Evolutionary conservation across 30 jellyfish, hydroid and myxozoan genomes (phyloP).

Genomic region (Pseudorhiza aurosa): DNA sequence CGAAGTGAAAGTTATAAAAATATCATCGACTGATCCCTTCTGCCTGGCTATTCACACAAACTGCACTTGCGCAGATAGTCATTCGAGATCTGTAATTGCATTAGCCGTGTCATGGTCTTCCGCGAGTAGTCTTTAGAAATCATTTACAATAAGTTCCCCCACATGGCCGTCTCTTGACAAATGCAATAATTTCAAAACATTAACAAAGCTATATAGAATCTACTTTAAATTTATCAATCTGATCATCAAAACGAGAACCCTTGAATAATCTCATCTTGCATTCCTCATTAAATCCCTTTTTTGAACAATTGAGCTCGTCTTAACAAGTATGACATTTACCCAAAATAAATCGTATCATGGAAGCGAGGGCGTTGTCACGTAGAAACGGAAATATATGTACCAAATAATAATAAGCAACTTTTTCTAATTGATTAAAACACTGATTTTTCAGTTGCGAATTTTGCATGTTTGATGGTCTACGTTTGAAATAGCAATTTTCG

Average conservation of each 20-base stretch:
- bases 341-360: constrained; percentile 16
- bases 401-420: too few species aligned
- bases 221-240: too few species aligned
- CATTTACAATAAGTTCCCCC: too few species aligned
- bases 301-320: not conserved
- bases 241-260: too few species aligned
- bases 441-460: too few species aligned
- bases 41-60: constrained; percentile 69
- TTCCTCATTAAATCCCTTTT: not conserved
- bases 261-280: too few species aligned
- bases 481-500: too few species aligned
- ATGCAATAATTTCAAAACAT: too few species aligned
- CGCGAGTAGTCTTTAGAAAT: not conserved
- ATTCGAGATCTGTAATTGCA: constrained; percentile 21
- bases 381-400: constrained; percentile 69
- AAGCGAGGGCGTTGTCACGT: constrained; percentile 88
- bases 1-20: not conserved
- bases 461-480: too few species aligned
- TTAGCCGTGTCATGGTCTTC: constrained; percentile 2
- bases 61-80: constrained; percentile 67
- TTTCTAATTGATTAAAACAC: too few species aligned
- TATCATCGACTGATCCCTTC: constrained; percentile 62
- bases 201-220: too few species aligned
- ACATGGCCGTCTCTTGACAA: too few species aligned
- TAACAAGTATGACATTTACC: not conserved